Percentiles rank a stretch among this genome's conserved stretches.
These are phyloP conservation scores for Poeciliopsis paucimaculata DNA, from an alignment of 2,797 vertebrate genomes.

Conservation along the genomic window DNA sequence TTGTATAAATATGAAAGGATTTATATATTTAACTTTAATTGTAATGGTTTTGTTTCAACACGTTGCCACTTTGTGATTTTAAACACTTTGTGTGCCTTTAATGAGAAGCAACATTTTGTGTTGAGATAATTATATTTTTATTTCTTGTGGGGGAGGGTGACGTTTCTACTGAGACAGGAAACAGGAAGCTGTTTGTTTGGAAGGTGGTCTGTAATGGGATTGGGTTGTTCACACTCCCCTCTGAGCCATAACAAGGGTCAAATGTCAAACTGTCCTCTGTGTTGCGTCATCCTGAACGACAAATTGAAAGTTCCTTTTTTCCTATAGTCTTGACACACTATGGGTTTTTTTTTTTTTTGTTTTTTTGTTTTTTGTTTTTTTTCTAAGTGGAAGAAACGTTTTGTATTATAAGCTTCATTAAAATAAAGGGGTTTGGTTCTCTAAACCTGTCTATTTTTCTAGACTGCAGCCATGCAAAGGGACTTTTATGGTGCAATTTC, in stretches of 20 bases:
- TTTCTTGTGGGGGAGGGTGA: fast-evolving
- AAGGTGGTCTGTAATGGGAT: background rate
- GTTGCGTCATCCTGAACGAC: background rate
- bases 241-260: background rate
- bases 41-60: background rate
- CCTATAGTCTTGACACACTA: background rate
- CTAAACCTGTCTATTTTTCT: background rate
- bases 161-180: background rate
- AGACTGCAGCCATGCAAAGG: background rate
- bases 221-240: background rate
- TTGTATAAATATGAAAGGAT: background rate
- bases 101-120: background rate
- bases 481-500: constrained; percentile 27
- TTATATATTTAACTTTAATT: constrained; percentile 1
- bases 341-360: too few species aligned
- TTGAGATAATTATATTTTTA: background rate
- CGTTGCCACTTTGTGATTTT: background rate
- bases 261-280: background rate
- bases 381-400: background rate
- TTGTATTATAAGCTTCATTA: background rate
- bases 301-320: background rate
- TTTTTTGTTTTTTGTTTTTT: too few species aligned
- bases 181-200: background rate
- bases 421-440: background rate
- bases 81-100: background rate